Evolutionary conservation across 2,888 invertebrate genomes (phyloP).

Genomic region (Melolontha melolontha): DNA sequence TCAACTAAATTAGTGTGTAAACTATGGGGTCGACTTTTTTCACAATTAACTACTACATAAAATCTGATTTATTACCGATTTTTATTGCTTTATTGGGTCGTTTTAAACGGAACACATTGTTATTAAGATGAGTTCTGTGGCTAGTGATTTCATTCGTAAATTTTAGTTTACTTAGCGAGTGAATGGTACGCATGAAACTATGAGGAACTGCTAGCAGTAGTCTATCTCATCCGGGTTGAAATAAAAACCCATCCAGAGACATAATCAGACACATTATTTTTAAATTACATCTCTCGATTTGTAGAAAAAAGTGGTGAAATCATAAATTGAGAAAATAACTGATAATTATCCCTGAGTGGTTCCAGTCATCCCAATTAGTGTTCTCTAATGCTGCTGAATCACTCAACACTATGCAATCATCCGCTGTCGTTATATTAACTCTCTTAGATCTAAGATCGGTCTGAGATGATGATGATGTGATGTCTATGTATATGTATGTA

Average conservation of each 20-base stretch:
- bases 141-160: too few relatives aligned
- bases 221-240: background rate
- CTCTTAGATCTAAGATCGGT: constrained; percentile 38
- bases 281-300: constrained; percentile 45
- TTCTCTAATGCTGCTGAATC: constrained; percentile 57
- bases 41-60: too few relatives aligned
- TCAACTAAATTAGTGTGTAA: too few relatives aligned
- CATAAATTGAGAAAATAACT: constrained; percentile 58
- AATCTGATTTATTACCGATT: too few relatives aligned
- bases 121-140: too few relatives aligned
- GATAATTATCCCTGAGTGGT: constrained; percentile 57
- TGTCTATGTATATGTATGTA: too few relatives aligned
- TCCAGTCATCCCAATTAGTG: constrained; percentile 59
- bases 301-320: constrained; percentile 54
- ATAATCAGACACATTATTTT: constrained; percentile 44
- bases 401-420: constrained; percentile 50
- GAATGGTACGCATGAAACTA: too few relatives aligned
- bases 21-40: too few relatives aligned
- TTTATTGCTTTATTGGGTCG: too few relatives aligned
- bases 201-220: too few relatives aligned
- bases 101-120: too few relatives aligned
- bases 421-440: constrained; percentile 35
- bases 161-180: too few relatives aligned
- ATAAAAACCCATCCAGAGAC: constrained; percentile 18
- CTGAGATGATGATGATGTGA: constrained; percentile 5